Base-by-base conservation (phyloP, 2,797 vertebrate genomes). In the Pipistrellus kuhlii region DNA sequence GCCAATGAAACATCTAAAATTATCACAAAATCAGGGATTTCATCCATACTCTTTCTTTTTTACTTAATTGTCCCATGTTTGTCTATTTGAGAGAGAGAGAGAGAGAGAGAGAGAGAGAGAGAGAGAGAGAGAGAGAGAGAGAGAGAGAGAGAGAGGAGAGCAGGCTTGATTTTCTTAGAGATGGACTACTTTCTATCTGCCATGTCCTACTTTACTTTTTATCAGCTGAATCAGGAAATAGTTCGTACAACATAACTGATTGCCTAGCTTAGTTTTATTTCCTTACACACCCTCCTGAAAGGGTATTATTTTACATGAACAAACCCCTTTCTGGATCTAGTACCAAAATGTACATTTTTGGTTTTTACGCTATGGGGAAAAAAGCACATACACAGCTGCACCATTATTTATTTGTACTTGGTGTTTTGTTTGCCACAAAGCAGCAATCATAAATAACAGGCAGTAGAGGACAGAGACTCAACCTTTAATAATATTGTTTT, bases 401-500 rank as follows among this genome's bases (percentile, higher is more conserved):
- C 81, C 73, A 68, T 77, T 96, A 93, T 85, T 92, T 96, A 96
- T 95, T 96, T 93, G 69, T 77, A 77, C 91, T 94, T 93, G 75
- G 88, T 64, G 87, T 96, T 95, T 90, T 93, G 6, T 94, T 96
- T 96, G 62, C 3, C 85, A 91, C 53, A 96, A 95, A 97, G 59
- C 18, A 97, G 84, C 71, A 90, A 88, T 73, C 71, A 96, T 95
- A 94, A 97, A 97, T 73, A 96, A 91, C 32, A 78, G 51, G 23
- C 48, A 25, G 23, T 62, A 62, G 88, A 69, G 21, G 86, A 77
- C 64, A 64, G 76, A 77, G 75, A 94, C 85, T 94, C 95, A 94
- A 94, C 68, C 68, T 96, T 97, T 90, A 96, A 97, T 57, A 97
- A 38, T 95, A 97, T 69, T 18, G 18, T 95, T 97, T 94, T 90